Base-by-base conservation (phyloP, 2,888 invertebrate genomes). In the Amphiduros pacificus region DNA sequence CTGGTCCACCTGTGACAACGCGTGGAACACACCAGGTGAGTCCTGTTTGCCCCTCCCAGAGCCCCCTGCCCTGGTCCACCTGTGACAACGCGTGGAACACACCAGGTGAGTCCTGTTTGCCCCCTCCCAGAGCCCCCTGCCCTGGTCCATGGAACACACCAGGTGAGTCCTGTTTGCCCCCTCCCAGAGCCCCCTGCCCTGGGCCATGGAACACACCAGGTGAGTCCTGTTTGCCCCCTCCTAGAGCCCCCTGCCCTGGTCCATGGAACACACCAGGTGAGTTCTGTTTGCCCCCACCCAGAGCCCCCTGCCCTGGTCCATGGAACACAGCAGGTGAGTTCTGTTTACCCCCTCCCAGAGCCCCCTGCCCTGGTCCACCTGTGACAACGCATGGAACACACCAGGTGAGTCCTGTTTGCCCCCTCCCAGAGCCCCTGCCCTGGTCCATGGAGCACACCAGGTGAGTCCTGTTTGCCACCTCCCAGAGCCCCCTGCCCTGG, bases 151-250 rank as follows among this genome's bases (percentile, higher is more conserved):
- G 36, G 36, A 36, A 36, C 36, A 36, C 36, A 11, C 9, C 36
- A 36, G 36, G 36, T 36, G 17, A 9, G 9, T n/a, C n/a, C n/a
- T n/a, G n/a, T n/a, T n/a, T n/a, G n/a, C n/a, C n/a, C n/a, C n/a
- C n/a, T n/a, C n/a, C n/a, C n/a, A n/a, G n/a, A n/a, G n/a, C n/a
- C n/a, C n/a, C n/a, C n/a, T n/a, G n/a, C n/a, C n/a, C n/a, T n/a
- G n/a, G n/a, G 20, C 40, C 40, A 14, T 84, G 84, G 84, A 83
- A 82, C 67, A 80, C 83, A 0, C 74, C 73, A 62, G 77, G 83
- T 83, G 67, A 66, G 67, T 61, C 17, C 36, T 24, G 22, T 40
- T 36, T 41, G 36, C 11, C 24, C 31, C 65, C n/a, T 74, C 82
- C 62, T 75, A 76, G 1, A 68, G 71, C 26, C 68, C 70, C 27